Conservation (phyloP, 2,888 invertebrate species). For the Drosophila dives region DNA sequence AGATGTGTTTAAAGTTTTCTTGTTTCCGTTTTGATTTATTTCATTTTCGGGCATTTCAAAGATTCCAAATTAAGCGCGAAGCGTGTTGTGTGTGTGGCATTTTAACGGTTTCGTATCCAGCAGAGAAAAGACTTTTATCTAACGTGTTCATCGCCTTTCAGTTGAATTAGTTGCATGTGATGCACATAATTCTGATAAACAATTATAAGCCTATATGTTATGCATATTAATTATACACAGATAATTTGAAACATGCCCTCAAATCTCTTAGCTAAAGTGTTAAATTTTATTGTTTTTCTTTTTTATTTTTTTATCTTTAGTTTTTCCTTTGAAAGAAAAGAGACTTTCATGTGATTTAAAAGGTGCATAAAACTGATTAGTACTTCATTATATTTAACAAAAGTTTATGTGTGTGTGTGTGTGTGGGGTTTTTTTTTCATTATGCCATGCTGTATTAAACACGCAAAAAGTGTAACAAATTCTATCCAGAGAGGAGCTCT, state of each 20-base stretch:
- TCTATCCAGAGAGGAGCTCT: conserved; percentile 47
- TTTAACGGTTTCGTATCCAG: conserved; percentile 47
- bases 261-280: conserved; percentile 20
- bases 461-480: conserved; percentile 76
- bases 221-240: conserved; percentile 22
- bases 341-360: conserved; percentile 23
- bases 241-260: conserved; percentile 26
- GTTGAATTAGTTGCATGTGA: conserved; percentile 50
- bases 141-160: conserved; percentile 54
- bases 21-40: conserved; percentile 42
- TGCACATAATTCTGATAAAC: conserved; percentile 34
- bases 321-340: conserved; percentile 31
- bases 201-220: conserved; percentile 29
- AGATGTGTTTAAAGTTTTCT: conserved; percentile 20
- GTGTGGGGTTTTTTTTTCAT: neutral
- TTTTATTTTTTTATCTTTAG: conserved; percentile 5
- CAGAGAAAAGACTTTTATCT: conserved; percentile 52
- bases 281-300: conserved; percentile 30
- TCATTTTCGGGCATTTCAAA: conserved; percentile 44
- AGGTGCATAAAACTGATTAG: conserved; percentile 50
- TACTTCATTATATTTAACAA: conserved; percentile 54
- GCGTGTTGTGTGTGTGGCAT: conserved; percentile 33
- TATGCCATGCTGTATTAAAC: conserved; percentile 65
- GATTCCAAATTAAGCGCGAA: conserved; percentile 61
- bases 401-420: neutral